phyloP scores from a whole-genome alignment of 2,888 invertebrate species.

The Melinaea marsaeus region DNA sequence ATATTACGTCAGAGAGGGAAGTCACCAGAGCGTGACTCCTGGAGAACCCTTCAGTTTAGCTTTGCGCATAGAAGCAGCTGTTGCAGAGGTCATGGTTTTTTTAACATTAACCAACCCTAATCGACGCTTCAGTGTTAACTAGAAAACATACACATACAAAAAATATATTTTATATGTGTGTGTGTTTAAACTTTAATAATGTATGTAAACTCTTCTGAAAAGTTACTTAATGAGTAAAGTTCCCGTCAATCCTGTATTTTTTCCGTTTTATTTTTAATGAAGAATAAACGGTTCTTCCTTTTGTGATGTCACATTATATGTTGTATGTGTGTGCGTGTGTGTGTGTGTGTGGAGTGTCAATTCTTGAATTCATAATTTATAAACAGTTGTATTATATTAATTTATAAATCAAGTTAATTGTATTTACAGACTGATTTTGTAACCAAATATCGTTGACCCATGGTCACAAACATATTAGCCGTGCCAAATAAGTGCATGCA shows the following conservation, averaged over 20 bases:
- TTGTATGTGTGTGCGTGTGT: not conserved
- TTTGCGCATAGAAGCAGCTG: not conserved
- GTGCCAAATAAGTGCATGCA: slow-evolving; percentile 32
- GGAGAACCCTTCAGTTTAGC: not conserved
- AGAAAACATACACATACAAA: no score
- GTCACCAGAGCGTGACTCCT: slow-evolving; percentile 1
- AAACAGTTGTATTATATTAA: no score
- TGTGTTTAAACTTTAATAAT: no score
- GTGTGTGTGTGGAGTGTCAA: not conserved
- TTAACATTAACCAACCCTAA: no score
- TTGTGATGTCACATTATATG: not conserved
- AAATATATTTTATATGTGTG: no score
- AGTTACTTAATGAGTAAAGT: no score
- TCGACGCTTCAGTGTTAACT: no score
- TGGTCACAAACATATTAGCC: slow-evolving; percentile 32
- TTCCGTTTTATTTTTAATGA: not conserved
- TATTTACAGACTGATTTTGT: slow-evolving; percentile 8
- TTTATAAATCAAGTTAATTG: not conserved
- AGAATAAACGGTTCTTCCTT: not conserved
- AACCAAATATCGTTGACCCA: slow-evolving; percentile 26
- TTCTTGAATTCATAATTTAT: no score
- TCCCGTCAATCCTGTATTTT: not conserved
- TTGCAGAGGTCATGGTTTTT: not conserved
- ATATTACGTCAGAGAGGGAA: slow-evolving; percentile 1
- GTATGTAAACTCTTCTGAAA: no score